phyloP scores from a whole-genome alignment of 1,140 invertebrate species.

The Brachionus calyciflorus region DNA sequence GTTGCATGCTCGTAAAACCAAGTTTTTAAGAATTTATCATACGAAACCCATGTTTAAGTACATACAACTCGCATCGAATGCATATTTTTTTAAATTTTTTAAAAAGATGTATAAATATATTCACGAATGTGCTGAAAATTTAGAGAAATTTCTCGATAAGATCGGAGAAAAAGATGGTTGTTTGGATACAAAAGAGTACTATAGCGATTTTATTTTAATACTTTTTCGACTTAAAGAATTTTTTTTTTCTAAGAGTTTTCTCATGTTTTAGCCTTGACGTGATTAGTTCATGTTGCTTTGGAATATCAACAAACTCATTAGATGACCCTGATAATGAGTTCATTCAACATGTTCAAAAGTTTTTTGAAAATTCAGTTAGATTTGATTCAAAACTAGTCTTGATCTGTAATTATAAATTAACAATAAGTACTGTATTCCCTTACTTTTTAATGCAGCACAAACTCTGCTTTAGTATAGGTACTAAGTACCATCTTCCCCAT shows the following conservation, averaged over 20 bases:
- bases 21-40: too few species aligned
- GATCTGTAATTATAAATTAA: too few species aligned
- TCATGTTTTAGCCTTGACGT: slow-evolving; percentile 48
- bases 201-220: too few species aligned
- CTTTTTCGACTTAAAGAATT: too few species aligned
- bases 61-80: too few species aligned
- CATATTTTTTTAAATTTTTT: neutral
- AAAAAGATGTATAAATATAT: slow-evolving; percentile 47
- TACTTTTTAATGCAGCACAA: too few species aligned
- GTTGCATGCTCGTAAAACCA: too few species aligned
- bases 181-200: slow-evolving; percentile 36
- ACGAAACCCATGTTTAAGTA: too few species aligned
- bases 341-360: neutral
- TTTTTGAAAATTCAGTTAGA: neutral
- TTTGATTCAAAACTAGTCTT: neutral
- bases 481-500: too few species aligned
- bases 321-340: slow-evolving; percentile 49
- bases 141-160: neutral
- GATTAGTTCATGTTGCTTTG: slow-evolving; percentile 48
- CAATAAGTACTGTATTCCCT: too few species aligned
- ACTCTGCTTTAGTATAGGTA: too few species aligned
- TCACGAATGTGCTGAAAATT: neutral
- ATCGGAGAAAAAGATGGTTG: neutral
- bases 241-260: slow-evolving; percentile 6
- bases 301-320: slow-evolving; percentile 48